A percentile compares a stretch with the other conserved stretches of the same genome.
phyloP scores from a whole-genome alignment of 2,888 invertebrate species.

The Cerastoderma edule region DNA sequence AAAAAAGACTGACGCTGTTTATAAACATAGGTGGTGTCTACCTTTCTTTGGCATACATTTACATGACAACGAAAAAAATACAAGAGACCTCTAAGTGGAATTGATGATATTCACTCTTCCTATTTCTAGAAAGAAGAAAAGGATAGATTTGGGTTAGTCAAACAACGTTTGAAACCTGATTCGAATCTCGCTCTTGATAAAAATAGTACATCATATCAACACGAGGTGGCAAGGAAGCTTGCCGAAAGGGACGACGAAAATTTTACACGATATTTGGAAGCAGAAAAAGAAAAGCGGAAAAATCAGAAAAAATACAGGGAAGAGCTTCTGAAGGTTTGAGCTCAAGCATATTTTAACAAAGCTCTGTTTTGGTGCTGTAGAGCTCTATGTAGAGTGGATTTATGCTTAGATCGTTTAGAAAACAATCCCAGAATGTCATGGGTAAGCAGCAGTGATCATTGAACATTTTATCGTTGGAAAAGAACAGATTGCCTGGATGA shows the following conservation, averaged over 20 bases:
- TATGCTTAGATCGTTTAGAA: no score
- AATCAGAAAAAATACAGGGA: conserved; percentile 49
- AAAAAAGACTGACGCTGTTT: no score
- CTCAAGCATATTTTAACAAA: conserved; percentile 11
- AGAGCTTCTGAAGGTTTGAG: conserved; percentile 56
- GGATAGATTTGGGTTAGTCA: conserved; percentile 49
- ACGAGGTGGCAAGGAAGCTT: conserved; percentile 10
- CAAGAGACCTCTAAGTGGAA: no score
- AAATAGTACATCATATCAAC: conserved; percentile 6
- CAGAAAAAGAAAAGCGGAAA: conserved; percentile 46
- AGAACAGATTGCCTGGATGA: no score
- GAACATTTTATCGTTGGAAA: no score
- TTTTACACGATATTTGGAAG: conserved; percentile 40
- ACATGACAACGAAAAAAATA: no score
- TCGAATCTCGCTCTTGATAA: conserved; percentile 12
- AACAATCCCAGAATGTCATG: no score
- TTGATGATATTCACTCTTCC: background rate
- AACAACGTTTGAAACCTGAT: conserved; percentile 23
- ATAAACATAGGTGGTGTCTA: no score
- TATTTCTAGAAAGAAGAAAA: conserved; percentile 52
- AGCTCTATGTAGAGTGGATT: conserved; percentile 15
- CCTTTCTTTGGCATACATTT: no score
- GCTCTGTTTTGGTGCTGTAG: background rate
- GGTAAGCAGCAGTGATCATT: no score
- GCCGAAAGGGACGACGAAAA: conserved; percentile 37